Base-by-base conservation (phyloP, 1,140 invertebrate species). In the Lerema accius region DNA sequence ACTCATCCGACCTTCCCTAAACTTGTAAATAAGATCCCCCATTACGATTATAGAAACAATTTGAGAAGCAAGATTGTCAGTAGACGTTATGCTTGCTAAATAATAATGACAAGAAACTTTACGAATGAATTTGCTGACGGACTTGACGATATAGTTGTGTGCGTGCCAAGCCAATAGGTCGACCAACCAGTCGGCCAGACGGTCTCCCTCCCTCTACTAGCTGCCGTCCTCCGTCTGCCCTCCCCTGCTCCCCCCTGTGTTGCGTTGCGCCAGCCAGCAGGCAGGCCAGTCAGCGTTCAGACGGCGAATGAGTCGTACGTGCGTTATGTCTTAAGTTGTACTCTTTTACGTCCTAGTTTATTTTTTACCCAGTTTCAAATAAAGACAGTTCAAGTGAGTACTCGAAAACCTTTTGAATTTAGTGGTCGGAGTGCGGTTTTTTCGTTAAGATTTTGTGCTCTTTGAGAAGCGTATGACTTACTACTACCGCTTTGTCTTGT, bases 161-260 rank as follows among this genome's bases (percentile, higher is more conserved):
- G 83, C 62, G 77, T 78, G 74, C 72, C 78, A 76, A 82, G 82
- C 82, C 79, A 88, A 84, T 87, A 83, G 81, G 87, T 90, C 87
- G 87, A 80, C 85, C 85, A 88, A 89, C 86, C 84, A 89, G 85
- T 86, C 84, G 80, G 76, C 80, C 84, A 88, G 85, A 84, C 85
- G 78, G 76, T 83, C 85, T 82, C 84, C 86, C 85, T 84, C 84
- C 82, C 84, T 80, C 81, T 72, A 72, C 80, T 72, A 72, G 72
- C 70, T 79, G 72, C 70, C 79, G 75, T 82, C 85, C 84, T 82
- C 82, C 80, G 78, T 84, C 84, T 82, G 76, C 69, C 69, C 76
- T 67, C 71, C 74, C 71, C 78, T 71, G 10, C 82, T 78, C 75
- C 74, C 77, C 66, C 74, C 67, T 73, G 71, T 23, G 16, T 49